These are phyloP conservation scores for Telenomus remus DNA, from an alignment of 1,140 invertebrate species.

Conservation along the genomic window DNA sequence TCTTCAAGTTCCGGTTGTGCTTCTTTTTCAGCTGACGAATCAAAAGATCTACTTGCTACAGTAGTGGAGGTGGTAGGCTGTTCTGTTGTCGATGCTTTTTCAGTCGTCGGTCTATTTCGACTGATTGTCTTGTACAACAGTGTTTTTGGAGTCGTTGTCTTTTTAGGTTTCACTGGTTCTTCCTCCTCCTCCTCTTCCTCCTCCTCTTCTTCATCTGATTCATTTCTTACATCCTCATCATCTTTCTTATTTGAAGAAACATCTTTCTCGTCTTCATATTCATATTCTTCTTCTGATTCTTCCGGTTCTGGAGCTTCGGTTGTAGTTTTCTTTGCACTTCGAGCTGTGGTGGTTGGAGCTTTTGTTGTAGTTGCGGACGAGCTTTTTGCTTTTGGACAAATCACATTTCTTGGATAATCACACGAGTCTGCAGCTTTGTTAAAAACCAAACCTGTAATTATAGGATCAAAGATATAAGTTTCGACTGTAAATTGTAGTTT, in stretches of 20 bases:
- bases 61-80: conserved; percentile 26
- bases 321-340: conserved; percentile 75
- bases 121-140: conserved; percentile 71
- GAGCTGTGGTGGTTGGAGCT: conserved; percentile 71
- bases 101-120: conserved; percentile 63
- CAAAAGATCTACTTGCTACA: conserved; percentile 18
- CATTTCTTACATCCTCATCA: no score
- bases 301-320: conserved; percentile 70
- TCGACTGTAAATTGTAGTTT: no score
- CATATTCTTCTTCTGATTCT: conserved; percentile 78
- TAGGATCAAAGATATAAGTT: not conserved
- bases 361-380: conserved; percentile 68
- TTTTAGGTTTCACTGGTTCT: conserved; percentile 60
- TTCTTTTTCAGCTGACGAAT: conserved; percentile 23
- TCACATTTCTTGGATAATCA: conserved; percentile 91
- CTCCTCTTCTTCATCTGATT: conserved; percentile 64
- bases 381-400: conserved; percentile 78
- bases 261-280: conserved; percentile 74
- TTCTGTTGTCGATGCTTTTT: conserved; percentile 42
- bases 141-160: conserved; percentile 59
- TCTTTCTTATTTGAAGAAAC: no score
- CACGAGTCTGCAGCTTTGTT: conserved; percentile 94
- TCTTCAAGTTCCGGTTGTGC: conserved; percentile 76
- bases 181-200: conserved; percentile 63
- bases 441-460: conserved; percentile 84